Conservation (phyloP, 2,797 vertebrate species). For the Pangasius larnaudii region DNA sequence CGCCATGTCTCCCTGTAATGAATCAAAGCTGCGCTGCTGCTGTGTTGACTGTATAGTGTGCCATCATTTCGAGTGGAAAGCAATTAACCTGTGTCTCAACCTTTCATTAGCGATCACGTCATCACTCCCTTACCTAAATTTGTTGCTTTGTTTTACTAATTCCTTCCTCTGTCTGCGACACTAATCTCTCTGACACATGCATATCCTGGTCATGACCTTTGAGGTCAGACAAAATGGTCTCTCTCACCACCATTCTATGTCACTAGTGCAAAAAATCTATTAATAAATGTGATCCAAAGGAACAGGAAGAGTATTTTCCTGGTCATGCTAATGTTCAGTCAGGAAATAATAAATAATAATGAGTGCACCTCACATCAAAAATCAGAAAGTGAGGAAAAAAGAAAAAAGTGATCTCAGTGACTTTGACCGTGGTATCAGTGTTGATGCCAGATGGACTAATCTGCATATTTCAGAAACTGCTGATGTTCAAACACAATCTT, state of each 20-base stretch:
- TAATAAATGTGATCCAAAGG: constrained; percentile 28
- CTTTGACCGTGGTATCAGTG: not conserved
- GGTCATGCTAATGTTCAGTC: not conserved
- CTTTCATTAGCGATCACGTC: constrained; percentile 38
- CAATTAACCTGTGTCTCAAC: constrained; percentile 52
- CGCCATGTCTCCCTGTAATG: not conserved
- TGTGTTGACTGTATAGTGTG: constrained; percentile 6
- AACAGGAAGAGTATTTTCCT: constrained; percentile 37
- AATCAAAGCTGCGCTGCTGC: constrained; percentile 42
- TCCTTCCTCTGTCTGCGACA: constrained; percentile 48
- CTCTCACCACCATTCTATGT: constrained; percentile 35
- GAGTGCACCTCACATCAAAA: not conserved
- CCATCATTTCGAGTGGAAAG: constrained; percentile 42
- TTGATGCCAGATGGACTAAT: not conserved
- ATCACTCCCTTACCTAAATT: constrained; percentile 35
- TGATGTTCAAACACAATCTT: not conserved
- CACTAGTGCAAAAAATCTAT: constrained; percentile 34
- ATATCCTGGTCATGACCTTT: constrained; percentile 53
- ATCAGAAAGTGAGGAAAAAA: not conserved
- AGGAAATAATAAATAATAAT: not conserved
- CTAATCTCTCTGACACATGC: constrained; percentile 42
- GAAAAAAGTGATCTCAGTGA: not conserved
- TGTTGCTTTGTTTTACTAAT: constrained; percentile 49
- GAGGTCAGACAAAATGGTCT: constrained; percentile 38
- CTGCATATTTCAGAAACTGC: not conserved